phyloP scores from a whole-genome alignment of 1,140 invertebrate genomes.

The Sinonovacula constricta region DNA sequence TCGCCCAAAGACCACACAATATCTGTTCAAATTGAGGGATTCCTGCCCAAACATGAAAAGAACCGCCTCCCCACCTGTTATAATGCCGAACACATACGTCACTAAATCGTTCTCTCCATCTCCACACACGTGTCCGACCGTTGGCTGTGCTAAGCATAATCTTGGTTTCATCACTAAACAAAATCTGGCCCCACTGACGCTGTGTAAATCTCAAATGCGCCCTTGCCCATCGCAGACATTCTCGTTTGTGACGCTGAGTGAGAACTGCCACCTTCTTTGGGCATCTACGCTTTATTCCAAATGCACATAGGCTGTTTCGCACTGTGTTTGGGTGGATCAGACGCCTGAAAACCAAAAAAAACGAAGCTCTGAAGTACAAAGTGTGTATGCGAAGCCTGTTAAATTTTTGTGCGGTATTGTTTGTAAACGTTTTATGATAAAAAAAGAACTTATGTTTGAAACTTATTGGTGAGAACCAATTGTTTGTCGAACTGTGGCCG shows the following conservation, averaged over 20 bases:
- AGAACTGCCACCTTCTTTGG: background rate
- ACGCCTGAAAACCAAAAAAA: background rate
- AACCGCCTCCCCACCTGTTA: background rate
- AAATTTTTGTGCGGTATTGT: no score
- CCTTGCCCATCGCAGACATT: background rate
- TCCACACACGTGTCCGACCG: background rate
- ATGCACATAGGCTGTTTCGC: background rate
- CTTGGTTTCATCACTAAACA: background rate
- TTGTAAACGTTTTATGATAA: no score
- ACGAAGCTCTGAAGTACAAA: no score
- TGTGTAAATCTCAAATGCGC: background rate
- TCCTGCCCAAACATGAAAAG: background rate
- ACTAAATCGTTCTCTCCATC: background rate
- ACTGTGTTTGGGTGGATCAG: background rate
- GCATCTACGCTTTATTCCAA: background rate
- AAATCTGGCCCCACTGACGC: background rate
- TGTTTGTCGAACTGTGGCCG: no score
- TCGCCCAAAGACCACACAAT: background rate
- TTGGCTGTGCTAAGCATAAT: background rate
- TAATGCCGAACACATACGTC: background rate
- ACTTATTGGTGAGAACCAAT: no score
- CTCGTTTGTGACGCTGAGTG: background rate
- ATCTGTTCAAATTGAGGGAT: background rate
- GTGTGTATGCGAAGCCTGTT: no score
- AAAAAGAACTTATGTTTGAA: no score